phyloP scores from a whole-genome alignment of 2,113 vertebrate genomes.

The Pluvialis apricaria region DNA sequence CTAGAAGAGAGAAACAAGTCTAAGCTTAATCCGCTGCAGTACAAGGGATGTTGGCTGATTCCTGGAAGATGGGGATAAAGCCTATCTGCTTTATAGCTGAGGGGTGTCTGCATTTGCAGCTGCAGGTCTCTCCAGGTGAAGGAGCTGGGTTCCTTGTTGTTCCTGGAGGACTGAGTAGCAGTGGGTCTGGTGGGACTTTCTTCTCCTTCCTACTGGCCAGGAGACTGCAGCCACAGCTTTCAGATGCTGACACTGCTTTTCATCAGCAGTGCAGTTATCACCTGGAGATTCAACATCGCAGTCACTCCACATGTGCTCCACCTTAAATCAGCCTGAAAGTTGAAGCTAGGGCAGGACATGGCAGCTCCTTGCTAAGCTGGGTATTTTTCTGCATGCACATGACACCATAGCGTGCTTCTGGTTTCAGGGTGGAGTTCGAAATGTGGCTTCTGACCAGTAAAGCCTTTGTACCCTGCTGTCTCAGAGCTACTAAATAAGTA shows the following conservation, averaged over 20 bases:
- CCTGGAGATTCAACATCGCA: neutral
- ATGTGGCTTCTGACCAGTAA: neutral
- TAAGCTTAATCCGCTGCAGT: neutral
- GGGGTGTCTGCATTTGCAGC: neutral
- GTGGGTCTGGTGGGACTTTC: neutral
- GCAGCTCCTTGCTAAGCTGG: neutral
- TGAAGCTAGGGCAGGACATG: neutral
- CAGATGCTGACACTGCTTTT: neutral
- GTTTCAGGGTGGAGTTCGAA: conserved; percentile 27
- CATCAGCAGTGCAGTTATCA: neutral
- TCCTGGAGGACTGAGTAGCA: neutral
- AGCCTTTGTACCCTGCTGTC: neutral
- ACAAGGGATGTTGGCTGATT: neutral
- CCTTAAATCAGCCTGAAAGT: conserved; percentile 1
- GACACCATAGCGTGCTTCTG: neutral
- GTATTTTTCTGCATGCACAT: neutral
- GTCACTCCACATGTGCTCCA: neutral
- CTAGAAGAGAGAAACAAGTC: neutral
- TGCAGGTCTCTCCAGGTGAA: neutral
- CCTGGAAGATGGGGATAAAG: neutral
- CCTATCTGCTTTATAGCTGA: neutral
- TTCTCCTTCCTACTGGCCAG: neutral
- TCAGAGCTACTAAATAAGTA: neutral
- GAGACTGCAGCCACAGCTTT: neutral
- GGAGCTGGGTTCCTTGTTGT: neutral